A percentile compares a stretch with the other conserved stretches of the same genome.
These are phyloP conservation scores for Lacerta viridis DNA, from an alignment of 2,797 vertebrate genomes.

Conservation along the genomic window DNA sequence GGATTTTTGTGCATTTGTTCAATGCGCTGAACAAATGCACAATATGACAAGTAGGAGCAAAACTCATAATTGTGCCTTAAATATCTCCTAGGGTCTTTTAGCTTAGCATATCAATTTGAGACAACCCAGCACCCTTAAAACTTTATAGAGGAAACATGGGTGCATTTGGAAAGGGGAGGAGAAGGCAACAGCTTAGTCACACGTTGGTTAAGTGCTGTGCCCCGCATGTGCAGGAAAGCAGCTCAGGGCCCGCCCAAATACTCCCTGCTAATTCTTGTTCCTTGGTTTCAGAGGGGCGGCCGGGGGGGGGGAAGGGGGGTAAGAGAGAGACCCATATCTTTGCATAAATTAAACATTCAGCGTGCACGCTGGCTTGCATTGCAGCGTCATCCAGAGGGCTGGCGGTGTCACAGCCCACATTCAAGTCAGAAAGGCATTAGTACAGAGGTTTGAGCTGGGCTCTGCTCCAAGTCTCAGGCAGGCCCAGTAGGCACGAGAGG, in stretches of 20 bases:
- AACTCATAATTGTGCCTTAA: background rate
- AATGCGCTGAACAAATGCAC: background rate
- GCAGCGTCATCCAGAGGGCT: background rate
- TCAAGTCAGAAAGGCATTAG: constrained; percentile 11
- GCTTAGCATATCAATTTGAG: background rate
- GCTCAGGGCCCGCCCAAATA: background rate
- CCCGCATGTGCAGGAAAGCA: background rate
- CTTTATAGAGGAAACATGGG: background rate
- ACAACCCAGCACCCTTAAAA: constrained; percentile 13
- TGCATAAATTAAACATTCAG: constrained; percentile 39
- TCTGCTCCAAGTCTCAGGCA: background rate
- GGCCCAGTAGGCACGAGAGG: constrained; percentile 8
- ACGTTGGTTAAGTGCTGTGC: background rate
- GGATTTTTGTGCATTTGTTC: background rate
- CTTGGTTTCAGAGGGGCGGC: background rate
- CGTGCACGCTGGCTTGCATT: background rate
- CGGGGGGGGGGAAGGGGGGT: too few species aligned
- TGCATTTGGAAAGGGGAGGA: too few species aligned
- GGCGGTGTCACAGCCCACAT: background rate
- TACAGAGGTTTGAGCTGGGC: background rate
- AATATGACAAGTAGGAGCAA: background rate
- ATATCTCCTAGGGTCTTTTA: background rate
- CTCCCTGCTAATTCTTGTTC: background rate
- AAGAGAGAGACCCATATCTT: background rate
- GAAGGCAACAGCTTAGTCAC: background rate